Percentiles rank a stretch among this genome's conserved stretches.
Conservation (phyloP, 2,888 invertebrate genomes). For the Dione vanillae region DNA sequence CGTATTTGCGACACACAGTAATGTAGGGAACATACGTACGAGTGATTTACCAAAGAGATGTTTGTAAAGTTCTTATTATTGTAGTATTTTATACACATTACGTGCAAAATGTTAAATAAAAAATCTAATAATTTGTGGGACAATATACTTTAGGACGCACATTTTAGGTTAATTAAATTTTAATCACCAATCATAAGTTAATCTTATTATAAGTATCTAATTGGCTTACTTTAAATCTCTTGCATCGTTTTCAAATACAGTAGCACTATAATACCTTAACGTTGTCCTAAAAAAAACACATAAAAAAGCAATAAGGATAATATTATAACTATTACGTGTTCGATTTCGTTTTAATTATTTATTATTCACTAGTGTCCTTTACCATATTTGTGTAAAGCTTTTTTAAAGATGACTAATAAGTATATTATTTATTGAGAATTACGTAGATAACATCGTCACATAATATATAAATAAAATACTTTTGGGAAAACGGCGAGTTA, state of each 20-base stretch:
- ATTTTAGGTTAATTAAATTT: neutral
- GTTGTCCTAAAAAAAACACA: neutral
- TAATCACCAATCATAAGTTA: neutral
- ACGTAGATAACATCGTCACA: too few species aligned
- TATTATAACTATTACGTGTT: too few species aligned
- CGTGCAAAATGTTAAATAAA: neutral
- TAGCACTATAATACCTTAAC: neutral
- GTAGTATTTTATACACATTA: neutral
- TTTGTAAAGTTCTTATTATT: conserved; percentile 4
- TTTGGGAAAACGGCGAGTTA: too few species aligned
- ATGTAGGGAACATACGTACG: conserved; percentile 43
- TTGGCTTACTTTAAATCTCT: neutral
- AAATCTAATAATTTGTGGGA: neutral
- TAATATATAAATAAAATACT: too few species aligned
- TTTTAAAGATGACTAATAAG: too few species aligned
- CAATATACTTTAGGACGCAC: neutral
- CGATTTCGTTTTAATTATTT: neutral
- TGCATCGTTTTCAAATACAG: too few species aligned
- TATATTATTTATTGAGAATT: too few species aligned
- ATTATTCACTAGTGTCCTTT: neutral
- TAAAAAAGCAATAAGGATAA: neutral
- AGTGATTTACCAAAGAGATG: conserved; percentile 34
- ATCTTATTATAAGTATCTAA: neutral
- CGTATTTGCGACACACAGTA: conserved; percentile 50
- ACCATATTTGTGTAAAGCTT: neutral